These are phyloP conservation scores for Drosophila pegasa DNA, from an alignment of 2,888 invertebrate genomes.

Conservation along the genomic window DNA sequence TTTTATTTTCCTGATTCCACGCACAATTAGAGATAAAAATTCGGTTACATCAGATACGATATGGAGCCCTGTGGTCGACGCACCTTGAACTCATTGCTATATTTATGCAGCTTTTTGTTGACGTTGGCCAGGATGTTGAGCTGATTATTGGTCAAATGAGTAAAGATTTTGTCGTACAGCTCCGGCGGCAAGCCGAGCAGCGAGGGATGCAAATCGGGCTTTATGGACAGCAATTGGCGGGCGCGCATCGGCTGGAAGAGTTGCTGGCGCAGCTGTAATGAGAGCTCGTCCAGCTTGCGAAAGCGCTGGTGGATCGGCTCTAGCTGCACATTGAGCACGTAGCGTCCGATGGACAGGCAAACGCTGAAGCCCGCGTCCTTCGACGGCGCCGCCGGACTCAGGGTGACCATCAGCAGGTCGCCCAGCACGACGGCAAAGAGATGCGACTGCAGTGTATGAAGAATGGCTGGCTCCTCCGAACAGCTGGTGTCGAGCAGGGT, in stretches of 20 bases:
- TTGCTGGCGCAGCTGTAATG: constrained; percentile 86
- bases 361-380: constrained; percentile 74
- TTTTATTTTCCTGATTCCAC: not conserved
- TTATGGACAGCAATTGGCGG: constrained; percentile 85
- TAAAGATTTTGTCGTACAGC: constrained; percentile 73
- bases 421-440: constrained; percentile 79
- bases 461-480: constrained; percentile 6
- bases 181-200: constrained; percentile 82
- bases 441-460: constrained; percentile 36
- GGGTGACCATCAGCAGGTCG: constrained; percentile 78
- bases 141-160: constrained; percentile 66
- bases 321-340: constrained; percentile 70
- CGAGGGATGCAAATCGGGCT: constrained; percentile 79
- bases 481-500: constrained; percentile 33
- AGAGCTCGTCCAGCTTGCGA: constrained; percentile 85
- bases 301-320: constrained; percentile 74
- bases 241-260: constrained; percentile 86
- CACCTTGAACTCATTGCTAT: constrained; percentile 49
- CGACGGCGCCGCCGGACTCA: constrained; percentile 68
- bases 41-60: not conserved
- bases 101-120: constrained; percentile 52
- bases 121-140: constrained; percentile 79
- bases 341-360: constrained; percentile 82
- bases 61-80: not conserved
- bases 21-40: not conserved